Base-by-base conservation (phyloP, 1,140 invertebrate species). In the Pteromalus puparum region DNA sequence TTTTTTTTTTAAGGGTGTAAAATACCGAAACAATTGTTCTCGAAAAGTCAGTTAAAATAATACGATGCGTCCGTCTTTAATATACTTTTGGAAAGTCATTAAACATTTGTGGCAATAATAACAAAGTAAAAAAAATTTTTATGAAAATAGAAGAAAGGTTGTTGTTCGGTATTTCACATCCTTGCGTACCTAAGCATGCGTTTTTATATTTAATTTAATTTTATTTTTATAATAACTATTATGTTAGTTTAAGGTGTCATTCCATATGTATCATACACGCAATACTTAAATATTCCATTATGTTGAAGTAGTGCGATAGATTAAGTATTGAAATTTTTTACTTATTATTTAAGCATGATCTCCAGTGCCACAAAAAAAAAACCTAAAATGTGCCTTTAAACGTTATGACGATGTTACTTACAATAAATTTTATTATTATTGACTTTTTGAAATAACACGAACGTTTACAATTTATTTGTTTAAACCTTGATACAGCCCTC, bases 401-500 rank as follows among this genome's bases (percentile, higher is more conserved):
- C 6, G 1, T 30, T 76, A 34, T 13, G 61, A 75, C 30, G 21
- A 48, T 76, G 73, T 82, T 82, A 76, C 2, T 82, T 75, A 81
- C 15, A 76, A 82, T 84, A 84, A 79, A 79, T 42, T 78, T 65
- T 78, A 61, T 84, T 84, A 84, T 84, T 84, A 79, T 68, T 48
- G n/a, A 48, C 42, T 53, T 81, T 82, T 68, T 68, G 12, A 81
- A 30, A 74, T 75, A 83, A 82, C 28, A 21, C 13, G 15, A 68
- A 70, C 30, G 68, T 74, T 61, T 68, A 83, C 65, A 84, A 68
- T 77, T 65, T 0, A 68, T 76, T 83, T 30, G 70, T 77, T 88
- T 83, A 87, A 61, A 90, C 65, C 65, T 88, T 85, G 53, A 90
- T 65, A 21, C 48, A 84, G 78, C 87, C 85, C 80, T 89, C 89